Conservation (phyloP, 1,140 invertebrate species). For the Xylocopa sonorina region DNA sequence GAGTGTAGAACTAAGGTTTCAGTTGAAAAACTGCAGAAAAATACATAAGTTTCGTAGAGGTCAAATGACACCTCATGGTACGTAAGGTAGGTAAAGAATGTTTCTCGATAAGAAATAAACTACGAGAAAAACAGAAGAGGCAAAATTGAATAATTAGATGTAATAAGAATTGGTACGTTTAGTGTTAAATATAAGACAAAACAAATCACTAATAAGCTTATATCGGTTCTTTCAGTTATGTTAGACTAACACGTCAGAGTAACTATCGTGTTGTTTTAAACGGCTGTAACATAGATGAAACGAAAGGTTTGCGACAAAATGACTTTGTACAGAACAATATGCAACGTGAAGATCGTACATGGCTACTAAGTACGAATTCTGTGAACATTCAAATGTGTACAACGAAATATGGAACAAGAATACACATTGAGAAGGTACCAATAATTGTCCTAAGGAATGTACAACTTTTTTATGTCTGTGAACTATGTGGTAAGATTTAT, state of each 20-base stretch:
- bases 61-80: too few species aligned
- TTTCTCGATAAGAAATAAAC: too few species aligned
- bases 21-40: too few species aligned
- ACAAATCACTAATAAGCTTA: conserved; percentile 2
- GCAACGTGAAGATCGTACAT: conserved; percentile 65
- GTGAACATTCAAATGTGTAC: conserved; percentile 74
- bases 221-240: conserved; percentile 46
- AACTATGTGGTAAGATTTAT: conserved; percentile 85
- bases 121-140: too few species aligned
- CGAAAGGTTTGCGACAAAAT: background rate
- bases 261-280: conserved; percentile 37
- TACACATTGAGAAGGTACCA: conserved; percentile 83
- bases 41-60: too few species aligned
- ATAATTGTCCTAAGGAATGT: conserved; percentile 79
- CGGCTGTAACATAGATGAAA: background rate
- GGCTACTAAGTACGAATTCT: conserved; percentile 69
- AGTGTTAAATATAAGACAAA: conserved; percentile 1
- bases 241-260: conserved; percentile 35
- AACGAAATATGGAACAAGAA: conserved; percentile 76
- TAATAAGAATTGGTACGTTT: too few species aligned
- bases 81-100: too few species aligned
- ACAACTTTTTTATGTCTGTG: conserved; percentile 84
- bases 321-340: background rate
- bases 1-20: too few species aligned
- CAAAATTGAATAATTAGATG: too few species aligned